Conservation (phyloP, 1,140 invertebrate genomes). For the Zophobas atratus region DNA sequence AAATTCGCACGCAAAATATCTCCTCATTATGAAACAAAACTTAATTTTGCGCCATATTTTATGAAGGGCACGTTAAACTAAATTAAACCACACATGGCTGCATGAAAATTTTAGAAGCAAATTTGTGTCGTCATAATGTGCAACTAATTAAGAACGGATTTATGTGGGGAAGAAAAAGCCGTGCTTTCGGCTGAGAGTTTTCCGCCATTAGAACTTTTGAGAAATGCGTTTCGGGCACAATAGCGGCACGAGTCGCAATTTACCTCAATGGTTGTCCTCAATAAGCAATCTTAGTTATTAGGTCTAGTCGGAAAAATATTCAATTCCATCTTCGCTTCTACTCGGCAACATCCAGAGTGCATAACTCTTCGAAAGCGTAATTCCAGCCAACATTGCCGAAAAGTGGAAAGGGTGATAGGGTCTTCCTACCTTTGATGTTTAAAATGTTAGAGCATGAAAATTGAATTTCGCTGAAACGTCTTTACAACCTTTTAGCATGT, state of each 20-base stretch:
- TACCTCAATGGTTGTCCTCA: slow-evolving; percentile 6
- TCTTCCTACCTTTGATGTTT: slow-evolving; percentile 63
- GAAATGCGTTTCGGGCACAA: no score
- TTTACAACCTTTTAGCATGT: slow-evolving; percentile 63
- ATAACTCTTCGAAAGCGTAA: slow-evolving; percentile 60
- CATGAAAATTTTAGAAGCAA: slow-evolving; percentile 29
- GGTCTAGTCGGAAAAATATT: slow-evolving; percentile 53
- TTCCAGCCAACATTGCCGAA: slow-evolving; percentile 49
- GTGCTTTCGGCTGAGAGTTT: neutral
- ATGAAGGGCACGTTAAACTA: neutral
- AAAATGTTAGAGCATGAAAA: slow-evolving; percentile 63
- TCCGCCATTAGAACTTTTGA: no score
- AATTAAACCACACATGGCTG: slow-evolving; percentile 19
- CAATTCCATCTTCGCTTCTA: slow-evolving; percentile 54
- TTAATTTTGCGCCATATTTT: slow-evolving; percentile 16
- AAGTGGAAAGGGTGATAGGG: slow-evolving; percentile 56
- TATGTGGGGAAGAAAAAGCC: slow-evolving; percentile 15
- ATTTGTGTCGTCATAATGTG: slow-evolving; percentile 30
- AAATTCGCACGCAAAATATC: neutral
- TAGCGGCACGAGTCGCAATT: neutral
- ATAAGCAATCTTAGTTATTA: slow-evolving; percentile 45
- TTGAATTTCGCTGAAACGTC: slow-evolving; percentile 61
- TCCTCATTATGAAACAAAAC: neutral
- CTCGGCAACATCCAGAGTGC: slow-evolving; percentile 59
- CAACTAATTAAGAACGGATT: slow-evolving; percentile 21